Evolutionary conservation across 2,797 vertebrate genomes (phyloP), one percentile per base, ranked within the genome.

Genomic region (Thaleichthys pacificus): DNA sequence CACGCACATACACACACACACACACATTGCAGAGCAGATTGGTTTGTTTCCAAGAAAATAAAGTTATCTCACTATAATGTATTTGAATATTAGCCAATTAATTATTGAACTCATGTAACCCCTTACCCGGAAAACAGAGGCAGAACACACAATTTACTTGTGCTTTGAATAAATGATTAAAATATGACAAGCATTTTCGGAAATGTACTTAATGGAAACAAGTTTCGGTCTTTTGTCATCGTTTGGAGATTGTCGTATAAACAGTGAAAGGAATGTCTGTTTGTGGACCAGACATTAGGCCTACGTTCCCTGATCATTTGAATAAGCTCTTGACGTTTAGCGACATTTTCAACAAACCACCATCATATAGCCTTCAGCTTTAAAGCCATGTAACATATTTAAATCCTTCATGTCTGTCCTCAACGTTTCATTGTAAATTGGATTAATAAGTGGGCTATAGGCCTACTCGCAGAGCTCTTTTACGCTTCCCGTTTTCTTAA

Each of bases 81-180:
- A 15, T n/a, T 8, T 56, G 54, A 51, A 60, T 66, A 32, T 42
- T 47, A 7, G 14, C 4, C 2, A 1, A 26, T 57, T 60, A 21
- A 19, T 66, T 3, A 69, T 47, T 17, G 49, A 62, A 21, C 32
- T 61, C 35, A 24, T 21, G 42, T 69, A 28, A 54, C 49, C 14
- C 26, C 4, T 49, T 28, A 14, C 49, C 15, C 12, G 26, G 24
- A 66, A 49, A 66, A 51, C 11, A 1, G 21, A 17, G 7, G 3
- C 15, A 51, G 24, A 28, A 30, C 6, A 67, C 6, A 26, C 49
- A 7, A 54, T 3, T 51, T 54, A 15, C 22, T 42, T 66, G 62
- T 68, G 68, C 21, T 80, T 72, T 64, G 68, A 72, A 75, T 78
- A 78, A 70, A 72, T 75, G 75, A 69, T 66, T 81, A 1, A n/a